Conservation (phyloP, 2,797 vertebrate genomes). For the Enteromius afrohamiltoni region DNA sequence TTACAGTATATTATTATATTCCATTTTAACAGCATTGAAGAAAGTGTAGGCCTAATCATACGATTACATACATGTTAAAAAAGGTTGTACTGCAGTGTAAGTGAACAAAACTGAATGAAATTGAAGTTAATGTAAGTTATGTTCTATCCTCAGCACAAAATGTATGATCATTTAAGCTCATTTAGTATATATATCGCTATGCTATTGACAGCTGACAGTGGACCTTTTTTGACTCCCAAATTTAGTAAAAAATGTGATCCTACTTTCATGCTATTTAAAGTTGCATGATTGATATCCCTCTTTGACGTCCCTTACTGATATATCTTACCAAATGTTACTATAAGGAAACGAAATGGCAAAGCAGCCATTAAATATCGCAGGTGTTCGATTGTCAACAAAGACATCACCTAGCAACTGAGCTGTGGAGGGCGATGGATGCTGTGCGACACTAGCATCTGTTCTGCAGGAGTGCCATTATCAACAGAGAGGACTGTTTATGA, state of each 20-base stretch:
- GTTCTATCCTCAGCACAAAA: background rate
- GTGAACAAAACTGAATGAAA: background rate
- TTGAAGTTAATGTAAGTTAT: background rate
- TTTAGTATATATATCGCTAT: background rate
- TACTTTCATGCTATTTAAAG: background rate
- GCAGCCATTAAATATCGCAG: background rate
- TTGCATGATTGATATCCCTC: background rate
- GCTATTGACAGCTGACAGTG: background rate
- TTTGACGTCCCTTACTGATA: background rate
- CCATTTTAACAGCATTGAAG: background rate
- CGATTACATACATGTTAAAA: background rate
- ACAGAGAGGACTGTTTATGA: background rate
- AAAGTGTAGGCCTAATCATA: too few species aligned
- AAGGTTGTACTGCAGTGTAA: background rate
- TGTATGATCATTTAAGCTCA: background rate
- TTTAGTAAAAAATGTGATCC: too few species aligned
- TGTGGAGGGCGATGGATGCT: background rate
- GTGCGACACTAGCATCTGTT: background rate
- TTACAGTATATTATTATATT: background rate
- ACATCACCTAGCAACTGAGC: slow-evolving; percentile 3
- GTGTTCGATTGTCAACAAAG: background rate
- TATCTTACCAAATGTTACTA: background rate
- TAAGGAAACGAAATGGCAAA: background rate
- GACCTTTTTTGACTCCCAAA: background rate
- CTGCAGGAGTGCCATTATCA: slow-evolving; percentile 18